Evolutionary conservation across 2,797 vertebrate species (phyloP).

Genomic region (Rhodeus uyekii): DNA sequence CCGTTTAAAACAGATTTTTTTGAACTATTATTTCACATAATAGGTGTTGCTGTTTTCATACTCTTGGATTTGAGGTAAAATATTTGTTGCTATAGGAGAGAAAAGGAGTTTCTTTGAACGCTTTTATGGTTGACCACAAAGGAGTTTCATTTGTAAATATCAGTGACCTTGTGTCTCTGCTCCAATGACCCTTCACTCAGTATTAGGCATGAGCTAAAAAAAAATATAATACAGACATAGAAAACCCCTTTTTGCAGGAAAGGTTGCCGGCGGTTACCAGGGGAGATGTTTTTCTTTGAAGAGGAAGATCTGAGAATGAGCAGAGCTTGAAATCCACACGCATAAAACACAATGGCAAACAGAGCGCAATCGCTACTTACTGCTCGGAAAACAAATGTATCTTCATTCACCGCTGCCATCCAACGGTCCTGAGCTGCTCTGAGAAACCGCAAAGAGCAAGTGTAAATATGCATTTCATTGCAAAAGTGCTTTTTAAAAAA

Average conservation of each 20-base stretch:
- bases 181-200: slow-evolving; percentile 22
- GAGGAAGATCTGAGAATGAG: slow-evolving; percentile 30
- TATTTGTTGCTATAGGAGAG: neutral
- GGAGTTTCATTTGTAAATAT: slow-evolving; percentile 24
- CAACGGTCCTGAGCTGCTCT: neutral
- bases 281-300: slow-evolving; percentile 37
- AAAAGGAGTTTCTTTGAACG: neutral
- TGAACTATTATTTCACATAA: too few relatives aligned
- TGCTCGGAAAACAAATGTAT: slow-evolving; percentile 23
- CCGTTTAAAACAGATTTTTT: too few relatives aligned
- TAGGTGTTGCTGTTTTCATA: neutral
- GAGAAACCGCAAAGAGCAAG: neutral
- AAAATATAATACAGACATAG: slow-evolving; percentile 1
- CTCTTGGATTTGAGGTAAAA: neutral
- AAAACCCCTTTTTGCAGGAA: slow-evolving; percentile 16
- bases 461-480: slow-evolving; percentile 18
- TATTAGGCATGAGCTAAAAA: neutral
- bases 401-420: slow-evolving; percentile 23
- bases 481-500: neutral
- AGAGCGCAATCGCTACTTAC: slow-evolving; percentile 33
- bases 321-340: slow-evolving; percentile 4
- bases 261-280: slow-evolving; percentile 10
- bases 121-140: neutral
- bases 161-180: slow-evolving; percentile 25
- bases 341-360: slow-evolving; percentile 36